Evolutionary conservation across 1,140 invertebrate genomes (phyloP).

Genomic region (Drosophila repletoides): DNA sequence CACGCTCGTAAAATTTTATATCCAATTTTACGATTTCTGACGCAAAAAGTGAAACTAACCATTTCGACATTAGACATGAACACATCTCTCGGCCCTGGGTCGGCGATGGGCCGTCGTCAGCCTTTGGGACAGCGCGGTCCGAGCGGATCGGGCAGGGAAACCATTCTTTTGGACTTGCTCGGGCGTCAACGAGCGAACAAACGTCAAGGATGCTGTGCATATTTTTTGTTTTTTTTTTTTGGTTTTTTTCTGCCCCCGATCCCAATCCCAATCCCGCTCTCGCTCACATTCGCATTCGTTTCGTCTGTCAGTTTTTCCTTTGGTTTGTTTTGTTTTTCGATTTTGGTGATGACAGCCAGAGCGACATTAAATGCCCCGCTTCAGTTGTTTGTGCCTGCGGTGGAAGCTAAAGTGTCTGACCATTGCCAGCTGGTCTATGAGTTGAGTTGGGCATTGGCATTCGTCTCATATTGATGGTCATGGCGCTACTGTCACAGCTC

Average conservation of each 20-base stretch:
- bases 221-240: slow-evolving; percentile 43
- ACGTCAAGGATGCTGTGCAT: slow-evolving; percentile 76
- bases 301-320: slow-evolving; percentile 57
- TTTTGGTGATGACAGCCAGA: slow-evolving; percentile 76
- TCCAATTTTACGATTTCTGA: slow-evolving; percentile 81
- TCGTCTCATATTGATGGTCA: slow-evolving; percentile 71
- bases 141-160: slow-evolving; percentile 8
- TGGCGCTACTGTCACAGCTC: slow-evolving; percentile 35
- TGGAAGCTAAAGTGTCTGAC: slow-evolving; percentile 46
- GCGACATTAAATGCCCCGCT: slow-evolving; percentile 78
- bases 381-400: slow-evolving; percentile 72
- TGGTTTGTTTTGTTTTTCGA: slow-evolving; percentile 68
- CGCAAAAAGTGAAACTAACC: slow-evolving; percentile 81
- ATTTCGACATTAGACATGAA: slow-evolving; percentile 81
- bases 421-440: slow-evolving; percentile 46
- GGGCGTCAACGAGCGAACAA: slow-evolving; percentile 77
- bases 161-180: slow-evolving; percentile 41
- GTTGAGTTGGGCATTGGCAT: slow-evolving; percentile 31
- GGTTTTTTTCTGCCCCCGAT: neutral
- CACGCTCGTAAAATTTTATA: slow-evolving; percentile 81
- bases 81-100: slow-evolving; percentile 64
- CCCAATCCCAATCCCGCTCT: neutral
- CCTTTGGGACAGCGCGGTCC: neutral
- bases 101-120: slow-evolving; percentile 12
- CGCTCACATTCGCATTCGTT: slow-evolving; percentile 33